Base-by-base conservation (phyloP, 2,797 vertebrate species). In the Sebastes cheni region DNA sequence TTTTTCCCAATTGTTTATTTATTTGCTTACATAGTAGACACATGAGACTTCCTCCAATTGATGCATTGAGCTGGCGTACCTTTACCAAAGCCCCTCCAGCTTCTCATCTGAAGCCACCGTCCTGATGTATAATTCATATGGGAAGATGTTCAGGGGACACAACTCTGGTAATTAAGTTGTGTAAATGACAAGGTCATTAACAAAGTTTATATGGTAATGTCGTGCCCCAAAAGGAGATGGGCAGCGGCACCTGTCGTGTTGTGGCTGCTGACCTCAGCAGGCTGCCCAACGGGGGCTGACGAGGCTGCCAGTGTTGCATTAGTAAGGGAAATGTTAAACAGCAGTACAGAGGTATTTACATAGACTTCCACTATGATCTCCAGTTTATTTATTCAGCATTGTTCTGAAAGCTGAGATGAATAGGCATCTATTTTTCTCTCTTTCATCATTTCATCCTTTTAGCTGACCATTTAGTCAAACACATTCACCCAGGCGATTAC, bases 111-210 rank as follows among this genome's bases (percentile, higher is more conserved):
- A 79, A 73, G 69, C 80, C 69, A 27, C 75, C 36, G 56, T 77
- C 69, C 87, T 89, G 79, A 92, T 94, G 89, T 91, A 89, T 95
- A 92, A 95, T 94, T 95, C 89, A 95, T 91, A 80, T 58, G 65
- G 66, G 72, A 88, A 91, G 86, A 92, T 91, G 86, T 91, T 92
- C 88, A 77, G 68, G 91, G 89, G 88, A 87, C 83, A 75, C 84
- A 89, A 61, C 89, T 82, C 70, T 82, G 86, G 85, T 94, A 95
- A 96, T 95, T 94, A 95, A 94, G 86, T 90, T 91, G 92, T 88
- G 93, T 93, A 93, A 93, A 95, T 93, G 93, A 95, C 94, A 95
- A 94, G 93, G 93, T 94, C 91, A 95, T 95, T 94, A 96, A 95
- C 91, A 92, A 94, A 93, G 93, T 95, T 93, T 93, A 93, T 93